Conservation (phyloP, 64 coral and sea anemone species). For the Pachyseris speciosa region DNA sequence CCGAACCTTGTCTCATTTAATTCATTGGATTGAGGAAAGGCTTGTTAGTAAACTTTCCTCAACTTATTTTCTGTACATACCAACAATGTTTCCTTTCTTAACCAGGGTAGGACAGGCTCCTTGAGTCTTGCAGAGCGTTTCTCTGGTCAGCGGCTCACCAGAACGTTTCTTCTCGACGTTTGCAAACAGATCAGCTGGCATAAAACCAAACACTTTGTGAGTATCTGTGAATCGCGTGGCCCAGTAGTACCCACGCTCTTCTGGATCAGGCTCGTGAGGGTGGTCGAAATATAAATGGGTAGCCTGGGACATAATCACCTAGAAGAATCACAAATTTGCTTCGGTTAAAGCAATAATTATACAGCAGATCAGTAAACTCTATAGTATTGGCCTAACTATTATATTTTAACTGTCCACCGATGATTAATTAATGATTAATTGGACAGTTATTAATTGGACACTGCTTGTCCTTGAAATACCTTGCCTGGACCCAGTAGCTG, state of each 20-base stretch:
- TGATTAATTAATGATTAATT: too few relatives aligned
- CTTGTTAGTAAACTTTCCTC: not conserved
- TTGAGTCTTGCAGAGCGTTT: conserved; percentile 31
- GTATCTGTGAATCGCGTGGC: conserved; percentile 70
- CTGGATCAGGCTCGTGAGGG: conserved; percentile 72
- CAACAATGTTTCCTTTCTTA: conserved; percentile 75
- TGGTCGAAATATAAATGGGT: conserved; percentile 76
- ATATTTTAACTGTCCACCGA: too few relatives aligned
- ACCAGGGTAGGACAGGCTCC: conserved; percentile 26
- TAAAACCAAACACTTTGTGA: conserved; percentile 59
- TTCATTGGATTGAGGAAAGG: not conserved
- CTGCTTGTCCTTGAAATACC: too few relatives aligned
- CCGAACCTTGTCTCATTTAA: too few relatives aligned
- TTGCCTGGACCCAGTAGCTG: too few relatives aligned
- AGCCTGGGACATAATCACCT: conserved; percentile 73
- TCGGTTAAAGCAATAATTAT: too few relatives aligned
- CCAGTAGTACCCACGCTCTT: conserved; percentile 82
- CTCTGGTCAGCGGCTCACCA: conserved; percentile 38
- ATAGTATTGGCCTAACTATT: too few relatives aligned
- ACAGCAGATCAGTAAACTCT: too few relatives aligned
- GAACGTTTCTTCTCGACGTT: conserved; percentile 15
- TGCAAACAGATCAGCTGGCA: conserved; percentile 63
- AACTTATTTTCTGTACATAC: not conserved
- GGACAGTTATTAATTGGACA: too few relatives aligned
- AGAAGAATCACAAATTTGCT: not conserved